Evolutionary conservation across 1,140 invertebrate genomes (phyloP), one percentile per base, ranked within the genome.

Genomic region (Armadillidium nasatum): DNA sequence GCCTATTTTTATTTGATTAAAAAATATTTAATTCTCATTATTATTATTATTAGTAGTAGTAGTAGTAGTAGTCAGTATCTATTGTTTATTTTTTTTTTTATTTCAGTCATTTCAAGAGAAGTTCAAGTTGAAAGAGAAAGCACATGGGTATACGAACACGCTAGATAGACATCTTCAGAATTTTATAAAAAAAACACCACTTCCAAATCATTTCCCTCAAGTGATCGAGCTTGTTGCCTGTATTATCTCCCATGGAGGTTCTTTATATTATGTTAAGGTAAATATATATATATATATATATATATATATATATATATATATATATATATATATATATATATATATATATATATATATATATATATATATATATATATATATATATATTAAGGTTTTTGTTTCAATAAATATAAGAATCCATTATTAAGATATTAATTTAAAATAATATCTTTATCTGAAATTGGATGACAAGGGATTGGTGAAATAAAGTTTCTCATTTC

Each of bases 251-350:
- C 19, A 76, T 71, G 77, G 72, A 11, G 72, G 74, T 68, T 66
- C 72, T 3, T 46, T 78, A 33, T 75, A 78, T 19, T 78, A 80
- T 33, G 46, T 78, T 22, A 78, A 80, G 72, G 77, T 80, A 60
- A 73, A 45, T 33, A 70, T 4, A 23, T 19, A 70, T 33, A 33
- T 33, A 33, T 33, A 33, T 33, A 33, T 33, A 33, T 33, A 33
- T n/a, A 33, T 33, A 33, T 33, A 33, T 33, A 33, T 33, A 33
- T n/a, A 33, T 33, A 33, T 33, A 33, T 33, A 23, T 13, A 13
- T 0, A 66, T 66, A 21, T 22, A 22, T 33, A 33, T 33, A 33
- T 33, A 33, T 7, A 22, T 68, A 21, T 19, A 68, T 22, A 10
- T 68, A 22, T 23, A 10, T 7, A 4, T 68, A 10, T 11, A 10